A percentile compares a stretch with the other conserved stretches of the same genome.
These are phyloP conservation scores for Eilema griseolum DNA, from an alignment of 2,888 invertebrate species.

Conservation along the genomic window DNA sequence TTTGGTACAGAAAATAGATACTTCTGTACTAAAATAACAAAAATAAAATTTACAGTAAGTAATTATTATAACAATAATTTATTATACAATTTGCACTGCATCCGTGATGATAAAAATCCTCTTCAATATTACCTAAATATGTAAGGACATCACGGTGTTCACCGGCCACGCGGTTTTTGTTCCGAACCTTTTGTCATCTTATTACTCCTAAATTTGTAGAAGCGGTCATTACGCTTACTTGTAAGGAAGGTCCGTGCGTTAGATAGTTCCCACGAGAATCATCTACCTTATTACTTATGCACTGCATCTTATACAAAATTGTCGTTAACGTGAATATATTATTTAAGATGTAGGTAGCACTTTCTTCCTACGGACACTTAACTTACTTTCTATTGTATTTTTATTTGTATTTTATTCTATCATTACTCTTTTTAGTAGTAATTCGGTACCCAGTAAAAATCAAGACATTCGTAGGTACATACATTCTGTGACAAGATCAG, in stretches of 20 bases:
- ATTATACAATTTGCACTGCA: no score
- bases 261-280: conserved; percentile 46
- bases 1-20: no score
- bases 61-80: no score
- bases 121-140: background rate
- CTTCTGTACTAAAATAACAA: no score
- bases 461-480: no score
- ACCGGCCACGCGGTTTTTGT: no score
- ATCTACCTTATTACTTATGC: conserved; percentile 46
- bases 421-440: background rate
- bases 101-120: no score
- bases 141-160: background rate
- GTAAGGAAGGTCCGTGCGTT: conserved; percentile 5
- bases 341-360: conserved; percentile 21
- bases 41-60: no score
- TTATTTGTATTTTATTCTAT: background rate
- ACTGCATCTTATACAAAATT: conserved; percentile 35
- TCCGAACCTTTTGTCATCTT: background rate
- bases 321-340: conserved; percentile 27
- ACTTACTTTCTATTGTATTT: conserved; percentile 10
- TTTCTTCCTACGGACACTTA: conserved; percentile 16
- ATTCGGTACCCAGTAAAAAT: background rate
- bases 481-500: no score
- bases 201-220: background rate
- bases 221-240: background rate